Evolutionary conservation across 1,140 invertebrate genomes (phyloP).

Genomic region (Drosophila elegans): DNA sequence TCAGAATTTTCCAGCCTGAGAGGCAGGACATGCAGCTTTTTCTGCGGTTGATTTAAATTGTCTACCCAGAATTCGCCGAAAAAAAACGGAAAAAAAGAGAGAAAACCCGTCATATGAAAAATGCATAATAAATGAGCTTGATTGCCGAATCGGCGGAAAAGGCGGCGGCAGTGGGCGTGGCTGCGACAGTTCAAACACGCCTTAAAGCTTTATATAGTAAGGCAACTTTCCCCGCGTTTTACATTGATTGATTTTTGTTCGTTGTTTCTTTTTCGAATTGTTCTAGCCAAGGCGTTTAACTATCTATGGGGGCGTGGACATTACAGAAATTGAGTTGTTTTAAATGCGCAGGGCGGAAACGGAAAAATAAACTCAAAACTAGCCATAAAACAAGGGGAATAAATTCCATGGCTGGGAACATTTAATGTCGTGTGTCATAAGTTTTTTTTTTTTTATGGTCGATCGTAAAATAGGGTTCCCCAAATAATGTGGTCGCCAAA

Average conservation of each 20-base stretch:
- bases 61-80: constrained; percentile 43
- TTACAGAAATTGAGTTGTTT: constrained; percentile 39
- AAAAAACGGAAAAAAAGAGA: constrained; percentile 11
- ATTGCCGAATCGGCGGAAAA: constrained; percentile 53
- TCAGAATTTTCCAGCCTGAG: constrained; percentile 26
- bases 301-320: constrained; percentile 19
- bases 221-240: constrained; percentile 34
- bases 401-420: constrained; percentile 2
- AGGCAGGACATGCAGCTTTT: constrained; percentile 54
- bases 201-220: constrained; percentile 37
- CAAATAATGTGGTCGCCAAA: constrained; percentile 1
- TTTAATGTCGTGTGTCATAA: constrained; percentile 9
- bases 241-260: constrained; percentile 65
- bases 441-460: constrained; percentile 26
- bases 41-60: constrained; percentile 78
- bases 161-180: constrained; percentile 16
- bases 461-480: constrained; percentile 16
- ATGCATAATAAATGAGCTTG: constrained; percentile 80
- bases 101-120: constrained; percentile 77
- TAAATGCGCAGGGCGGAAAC: constrained; percentile 23
- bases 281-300: constrained; percentile 47
- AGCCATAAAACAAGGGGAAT: constrained; percentile 31
- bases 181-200: constrained; percentile 49
- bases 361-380: constrained; percentile 34
- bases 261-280: constrained; percentile 9